Evolutionary conservation across 2,888 invertebrate genomes (phyloP).

Genomic region (Drosophila neonasuta): DNA sequence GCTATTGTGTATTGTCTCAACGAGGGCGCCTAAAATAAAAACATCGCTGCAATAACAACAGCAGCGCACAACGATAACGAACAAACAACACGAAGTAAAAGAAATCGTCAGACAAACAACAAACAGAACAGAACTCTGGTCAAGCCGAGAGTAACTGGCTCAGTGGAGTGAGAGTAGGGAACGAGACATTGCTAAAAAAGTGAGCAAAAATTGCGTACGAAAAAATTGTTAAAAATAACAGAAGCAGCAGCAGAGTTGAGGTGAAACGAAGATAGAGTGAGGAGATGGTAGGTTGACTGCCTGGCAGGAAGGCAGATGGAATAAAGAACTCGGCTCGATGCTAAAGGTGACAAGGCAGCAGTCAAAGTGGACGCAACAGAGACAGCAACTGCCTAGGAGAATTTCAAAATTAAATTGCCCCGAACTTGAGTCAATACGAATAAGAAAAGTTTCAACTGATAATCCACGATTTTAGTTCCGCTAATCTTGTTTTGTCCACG

Average conservation of each 20-base stretch:
- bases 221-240: constrained; percentile 64
- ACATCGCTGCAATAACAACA: constrained; percentile 44
- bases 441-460: too few species aligned
- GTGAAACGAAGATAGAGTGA: neutral
- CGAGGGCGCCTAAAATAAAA: constrained; percentile 73
- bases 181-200: constrained; percentile 45
- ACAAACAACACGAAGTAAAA: constrained; percentile 62
- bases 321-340: constrained; percentile 12
- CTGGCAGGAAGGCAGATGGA: too few species aligned
- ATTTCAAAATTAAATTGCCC: neutral
- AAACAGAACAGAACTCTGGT: constrained; percentile 57
- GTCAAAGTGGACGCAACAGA: constrained; percentile 17
- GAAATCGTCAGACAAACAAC: constrained; percentile 60
- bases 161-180: neutral
- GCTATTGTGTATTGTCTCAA: constrained; percentile 73
- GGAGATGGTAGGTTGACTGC: neutral
- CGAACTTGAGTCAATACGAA: too few species aligned
- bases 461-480: too few species aligned
- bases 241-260: constrained; percentile 25
- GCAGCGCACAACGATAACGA: constrained; percentile 28
- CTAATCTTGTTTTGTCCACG: neutral
- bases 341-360: constrained; percentile 47
- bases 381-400: neutral
- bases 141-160: constrained; percentile 3
- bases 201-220: constrained; percentile 45